Evolutionary conservation across 2,113 vertebrate genomes (phyloP).

Genomic region (Camarhynchus parvulus): DNA sequence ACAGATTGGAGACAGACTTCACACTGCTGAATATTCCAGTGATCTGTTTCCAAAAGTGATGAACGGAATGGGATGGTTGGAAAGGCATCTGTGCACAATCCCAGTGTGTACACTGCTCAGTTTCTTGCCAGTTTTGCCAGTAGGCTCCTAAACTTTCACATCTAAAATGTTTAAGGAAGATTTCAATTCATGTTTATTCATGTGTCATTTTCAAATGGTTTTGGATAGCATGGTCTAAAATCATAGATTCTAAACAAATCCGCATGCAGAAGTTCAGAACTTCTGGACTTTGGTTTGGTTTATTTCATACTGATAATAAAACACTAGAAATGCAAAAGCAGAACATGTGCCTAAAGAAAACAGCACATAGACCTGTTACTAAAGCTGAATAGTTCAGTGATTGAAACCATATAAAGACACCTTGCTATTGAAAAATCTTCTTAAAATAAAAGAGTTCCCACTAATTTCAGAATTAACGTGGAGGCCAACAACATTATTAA

Average conservation of each 20-base stretch:
- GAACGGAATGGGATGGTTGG: neutral
- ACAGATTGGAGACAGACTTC: neutral
- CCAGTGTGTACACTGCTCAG: neutral
- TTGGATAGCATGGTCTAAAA: neutral
- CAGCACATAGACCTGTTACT: neutral
- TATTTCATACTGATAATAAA: neutral
- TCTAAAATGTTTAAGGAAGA: neutral
- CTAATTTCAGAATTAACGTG: neutral
- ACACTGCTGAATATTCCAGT: neutral
- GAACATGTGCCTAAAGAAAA: neutral
- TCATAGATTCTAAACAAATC: neutral
- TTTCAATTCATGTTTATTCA: neutral
- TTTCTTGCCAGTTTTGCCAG: neutral
- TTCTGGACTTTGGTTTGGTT: neutral
- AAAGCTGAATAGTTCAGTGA: neutral
- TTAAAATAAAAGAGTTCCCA: neutral
- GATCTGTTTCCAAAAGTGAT: neutral
- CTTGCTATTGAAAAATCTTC: neutral
- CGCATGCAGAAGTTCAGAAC: neutral
- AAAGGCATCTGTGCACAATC: neutral
- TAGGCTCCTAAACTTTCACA: neutral
- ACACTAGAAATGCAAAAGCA: neutral
- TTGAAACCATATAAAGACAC: neutral
- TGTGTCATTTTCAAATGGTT: neutral
- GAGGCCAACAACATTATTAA: neutral